Conservation (phyloP, 2,113 vertebrate genomes). For the Oreochromis aureus region DNA sequence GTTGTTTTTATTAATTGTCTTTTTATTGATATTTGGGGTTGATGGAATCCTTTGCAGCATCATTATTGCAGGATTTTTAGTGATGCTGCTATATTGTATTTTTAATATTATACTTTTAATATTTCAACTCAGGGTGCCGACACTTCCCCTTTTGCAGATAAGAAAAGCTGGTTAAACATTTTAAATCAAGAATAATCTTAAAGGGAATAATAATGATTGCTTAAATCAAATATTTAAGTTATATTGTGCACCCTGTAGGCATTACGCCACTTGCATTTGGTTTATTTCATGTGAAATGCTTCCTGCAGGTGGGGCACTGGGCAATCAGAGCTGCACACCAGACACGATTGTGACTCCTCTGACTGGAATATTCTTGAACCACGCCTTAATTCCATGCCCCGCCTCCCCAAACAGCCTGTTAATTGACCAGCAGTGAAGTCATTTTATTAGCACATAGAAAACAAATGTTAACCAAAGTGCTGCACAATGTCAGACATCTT, state of each 20-base stretch:
- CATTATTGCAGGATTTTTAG: not conserved
- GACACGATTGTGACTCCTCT: not conserved
- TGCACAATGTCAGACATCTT: not conserved
- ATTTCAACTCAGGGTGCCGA: fast-evolving
- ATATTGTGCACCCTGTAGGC: not conserved
- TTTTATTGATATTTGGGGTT: not conserved
- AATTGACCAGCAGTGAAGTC: not conserved
- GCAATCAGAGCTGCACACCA: not conserved
- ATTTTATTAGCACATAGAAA: not conserved
- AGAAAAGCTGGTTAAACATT: not conserved
- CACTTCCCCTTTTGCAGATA: not conserved
- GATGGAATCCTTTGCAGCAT: not conserved
- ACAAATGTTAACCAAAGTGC: not conserved
- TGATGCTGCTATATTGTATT: fast-evolving
- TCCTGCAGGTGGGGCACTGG: not conserved
- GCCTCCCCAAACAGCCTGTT: not conserved
- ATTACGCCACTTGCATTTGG: fast-evolving
- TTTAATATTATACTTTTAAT: not conserved
- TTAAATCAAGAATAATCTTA: not conserved
- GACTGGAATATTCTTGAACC: not conserved
- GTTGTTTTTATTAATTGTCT: not conserved
- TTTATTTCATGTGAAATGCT: not conserved
- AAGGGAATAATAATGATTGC: not conserved
- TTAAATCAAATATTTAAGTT: not conserved
- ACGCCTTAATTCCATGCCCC: not conserved